phyloP scores from a whole-genome alignment of 2,888 invertebrate genomes.

The Biston betularia region DNA sequence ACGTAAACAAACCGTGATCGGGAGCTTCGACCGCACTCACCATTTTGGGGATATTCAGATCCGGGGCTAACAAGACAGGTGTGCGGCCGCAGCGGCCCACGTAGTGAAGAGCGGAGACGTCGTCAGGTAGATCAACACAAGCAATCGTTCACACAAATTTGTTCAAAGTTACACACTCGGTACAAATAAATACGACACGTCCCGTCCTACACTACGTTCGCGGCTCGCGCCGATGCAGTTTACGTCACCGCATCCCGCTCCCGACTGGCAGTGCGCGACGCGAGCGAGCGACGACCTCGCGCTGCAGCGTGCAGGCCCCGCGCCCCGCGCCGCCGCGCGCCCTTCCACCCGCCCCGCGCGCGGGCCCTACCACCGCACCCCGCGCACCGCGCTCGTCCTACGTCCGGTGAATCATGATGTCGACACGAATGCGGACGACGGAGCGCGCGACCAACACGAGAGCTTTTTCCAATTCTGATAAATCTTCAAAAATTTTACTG shows the following conservation, averaged over 20 bases:
- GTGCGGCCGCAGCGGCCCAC: slow-evolving; percentile 71
- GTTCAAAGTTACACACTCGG: slow-evolving; percentile 70
- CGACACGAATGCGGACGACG: slow-evolving; percentile 52
- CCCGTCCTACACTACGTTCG: slow-evolving; percentile 84
- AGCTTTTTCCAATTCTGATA: slow-evolving; percentile 18
- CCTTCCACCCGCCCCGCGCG: slow-evolving; percentile 52
- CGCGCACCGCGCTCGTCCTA: slow-evolving; percentile 51
- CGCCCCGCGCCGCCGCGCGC: slow-evolving; percentile 65
- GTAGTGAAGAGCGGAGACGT: slow-evolving; percentile 82
- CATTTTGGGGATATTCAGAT: slow-evolving; percentile 80
- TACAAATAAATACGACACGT: slow-evolving; percentile 74
- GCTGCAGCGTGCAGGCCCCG: slow-evolving; percentile 82
- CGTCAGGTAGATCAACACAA: slow-evolving; percentile 69
- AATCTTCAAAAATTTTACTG: slow-evolving; percentile 12
- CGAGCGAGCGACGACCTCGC: slow-evolving; percentile 84
- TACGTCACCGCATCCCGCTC: slow-evolving; percentile 87
- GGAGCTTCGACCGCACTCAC: slow-evolving; percentile 85
- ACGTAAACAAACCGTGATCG: slow-evolving; percentile 83
- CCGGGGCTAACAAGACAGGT: slow-evolving; percentile 58
- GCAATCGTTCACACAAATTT: slow-evolving; percentile 71
- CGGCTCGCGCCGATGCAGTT: slow-evolving; percentile 84
- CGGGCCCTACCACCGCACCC: slow-evolving; percentile 55
- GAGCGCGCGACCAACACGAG: slow-evolving; percentile 16
- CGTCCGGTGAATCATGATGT: slow-evolving; percentile 72
- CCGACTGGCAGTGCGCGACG: slow-evolving; percentile 77